A percentile compares a stretch with the other conserved stretches of the same genome.
phyloP scores from a whole-genome alignment of 2,113 vertebrate genomes.

The Coreoperca whiteheadi region DNA sequence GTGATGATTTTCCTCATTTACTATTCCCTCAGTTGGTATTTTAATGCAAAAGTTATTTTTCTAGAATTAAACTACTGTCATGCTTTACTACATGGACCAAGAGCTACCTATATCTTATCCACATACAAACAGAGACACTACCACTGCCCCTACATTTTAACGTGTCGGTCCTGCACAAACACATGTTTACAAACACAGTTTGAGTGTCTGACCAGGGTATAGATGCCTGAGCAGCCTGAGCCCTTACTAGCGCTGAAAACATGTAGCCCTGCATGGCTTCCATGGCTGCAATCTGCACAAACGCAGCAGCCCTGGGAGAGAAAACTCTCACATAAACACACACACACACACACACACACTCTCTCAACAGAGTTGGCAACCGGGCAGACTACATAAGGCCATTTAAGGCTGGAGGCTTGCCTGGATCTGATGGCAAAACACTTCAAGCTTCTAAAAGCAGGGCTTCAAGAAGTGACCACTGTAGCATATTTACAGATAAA shows the following conservation, averaged over 20 bases:
- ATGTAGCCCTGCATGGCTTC: conserved; percentile 31
- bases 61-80: not conserved
- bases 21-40: conserved; percentile 8
- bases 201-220: conserved; percentile 1
- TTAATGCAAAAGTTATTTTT: conserved; percentile 29
- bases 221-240: conserved; percentile 37
- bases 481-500: conserved; percentile 55
- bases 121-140: not conserved
- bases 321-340: conserved; percentile 11
- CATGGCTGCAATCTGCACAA: conserved; percentile 34
- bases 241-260: conserved; percentile 44
- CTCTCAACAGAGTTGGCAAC: conserved; percentile 29
- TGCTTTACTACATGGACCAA: not conserved
- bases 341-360: not conserved
- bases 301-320: conserved; percentile 30
- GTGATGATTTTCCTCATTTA: conserved; percentile 29
- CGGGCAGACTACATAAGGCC: conserved; percentile 21
- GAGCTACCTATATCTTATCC: not conserved
- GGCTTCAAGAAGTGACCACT: conserved; percentile 43
- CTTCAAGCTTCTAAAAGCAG: conserved; percentile 50
- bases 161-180: not conserved
- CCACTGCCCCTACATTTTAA: not conserved
- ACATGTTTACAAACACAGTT: conserved; percentile 5
- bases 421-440: conserved; percentile 63
- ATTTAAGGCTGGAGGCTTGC: conserved; percentile 46